Percentiles rank a stretch among this genome's conserved stretches.
Evolutionary conservation across 1,140 invertebrate genomes (phyloP).

Genomic region (Brachionus manjavacas): DNA sequence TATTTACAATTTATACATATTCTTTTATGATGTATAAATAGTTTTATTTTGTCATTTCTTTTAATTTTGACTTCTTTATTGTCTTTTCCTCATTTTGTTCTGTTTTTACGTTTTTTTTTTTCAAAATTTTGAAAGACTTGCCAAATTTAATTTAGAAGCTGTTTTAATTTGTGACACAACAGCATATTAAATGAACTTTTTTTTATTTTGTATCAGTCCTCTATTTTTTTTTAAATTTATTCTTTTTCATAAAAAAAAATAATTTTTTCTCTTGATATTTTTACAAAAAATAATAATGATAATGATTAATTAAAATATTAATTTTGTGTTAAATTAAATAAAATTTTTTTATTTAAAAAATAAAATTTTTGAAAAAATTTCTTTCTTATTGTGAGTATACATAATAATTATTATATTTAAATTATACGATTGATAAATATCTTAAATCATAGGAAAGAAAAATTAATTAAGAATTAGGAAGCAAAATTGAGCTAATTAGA

Average conservation of each 20-base stretch:
- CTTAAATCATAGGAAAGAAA: too few species aligned
- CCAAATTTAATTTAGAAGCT: background rate
- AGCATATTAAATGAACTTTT: background rate
- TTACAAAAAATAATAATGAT: constrained; percentile 4
- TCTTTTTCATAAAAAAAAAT: background rate
- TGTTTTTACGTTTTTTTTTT: background rate
- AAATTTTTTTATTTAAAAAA: constrained; percentile 19
- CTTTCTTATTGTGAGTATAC: background rate
- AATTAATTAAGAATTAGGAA: too few species aligned
- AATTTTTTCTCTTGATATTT: constrained; percentile 17
- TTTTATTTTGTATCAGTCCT: background rate
- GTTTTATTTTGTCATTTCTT: background rate
- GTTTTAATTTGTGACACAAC: background rate
- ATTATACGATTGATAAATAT: too few species aligned
- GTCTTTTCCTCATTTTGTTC: background rate
- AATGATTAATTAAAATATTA: constrained; percentile 30
- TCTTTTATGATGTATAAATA: constrained; percentile 17
- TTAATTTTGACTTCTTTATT: background rate
- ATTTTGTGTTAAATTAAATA: constrained; percentile 28
- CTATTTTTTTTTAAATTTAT: background rate
- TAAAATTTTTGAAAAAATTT: constrained; percentile 2
- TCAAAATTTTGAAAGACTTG: background rate
- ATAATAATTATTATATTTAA: too few species aligned
- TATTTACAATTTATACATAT: constrained; percentile 26
- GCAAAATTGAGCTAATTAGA: too few species aligned